Conservation (phyloP, 2,797 vertebrate species). For the Babyrousa celebensis region DNA sequence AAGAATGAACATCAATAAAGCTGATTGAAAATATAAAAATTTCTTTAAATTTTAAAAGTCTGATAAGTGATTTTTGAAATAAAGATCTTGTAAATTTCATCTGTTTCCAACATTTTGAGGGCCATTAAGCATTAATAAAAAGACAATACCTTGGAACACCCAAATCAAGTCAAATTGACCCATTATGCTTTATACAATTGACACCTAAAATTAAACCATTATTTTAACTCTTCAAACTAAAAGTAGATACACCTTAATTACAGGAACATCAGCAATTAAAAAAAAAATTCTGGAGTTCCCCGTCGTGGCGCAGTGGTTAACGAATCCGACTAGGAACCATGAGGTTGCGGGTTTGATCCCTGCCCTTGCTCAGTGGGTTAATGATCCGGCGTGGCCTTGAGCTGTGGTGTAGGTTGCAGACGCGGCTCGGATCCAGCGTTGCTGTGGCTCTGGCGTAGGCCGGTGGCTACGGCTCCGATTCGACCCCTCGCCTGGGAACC, state of each 20-base stretch:
- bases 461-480: too few relatives aligned
- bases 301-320: too few relatives aligned
- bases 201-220: background rate
- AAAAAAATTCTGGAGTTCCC: constrained; percentile 18
- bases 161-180: background rate
- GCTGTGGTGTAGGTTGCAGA: too few relatives aligned
- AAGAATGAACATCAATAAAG: background rate
- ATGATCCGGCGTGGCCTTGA: too few relatives aligned
- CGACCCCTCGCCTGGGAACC: too few relatives aligned
- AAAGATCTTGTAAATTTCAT: background rate
- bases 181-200: background rate
- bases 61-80: background rate
- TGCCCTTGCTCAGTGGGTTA: too few relatives aligned
- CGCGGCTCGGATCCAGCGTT: too few relatives aligned
- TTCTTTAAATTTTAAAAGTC: background rate
- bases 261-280: background rate
- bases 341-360: too few relatives aligned
- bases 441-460: too few relatives aligned
- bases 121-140: background rate
- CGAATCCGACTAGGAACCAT: too few relatives aligned
- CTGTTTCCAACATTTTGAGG: background rate
- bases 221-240: background rate
- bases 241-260: constrained; percentile 11
- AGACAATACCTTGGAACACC: background rate
- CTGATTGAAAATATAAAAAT: background rate